Percentiles rank a stretch among this genome's conserved stretches.
phyloP scores from a whole-genome alignment of 2,797 vertebrate species.

The Trematomus bernacchii region DNA sequence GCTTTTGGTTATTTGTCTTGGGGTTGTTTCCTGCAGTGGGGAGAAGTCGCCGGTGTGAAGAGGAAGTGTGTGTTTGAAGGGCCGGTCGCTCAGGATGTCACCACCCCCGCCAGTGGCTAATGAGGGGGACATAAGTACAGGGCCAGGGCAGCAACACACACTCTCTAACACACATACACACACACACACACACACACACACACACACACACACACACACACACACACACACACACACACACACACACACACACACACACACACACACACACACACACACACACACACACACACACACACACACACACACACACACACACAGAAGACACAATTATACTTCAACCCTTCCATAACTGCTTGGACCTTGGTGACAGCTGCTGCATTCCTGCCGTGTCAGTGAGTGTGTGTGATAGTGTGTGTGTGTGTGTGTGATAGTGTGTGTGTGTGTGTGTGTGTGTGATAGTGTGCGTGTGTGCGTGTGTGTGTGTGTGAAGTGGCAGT shows the following conservation, averaged over 20 bases:
- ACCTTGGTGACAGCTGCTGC: too few species aligned
- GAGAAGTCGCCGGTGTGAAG: conserved; percentile 79
- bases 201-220: too few species aligned
- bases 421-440: too few species aligned
- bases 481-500: conserved; percentile 22
- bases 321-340: too few species aligned
- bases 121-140: conserved; percentile 80
- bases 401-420: conserved; percentile 6
- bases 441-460: conserved; percentile 18
- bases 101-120: conserved; percentile 83
- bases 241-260: conserved; percentile 31
- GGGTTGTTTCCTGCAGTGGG: conserved; percentile 70
- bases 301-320: conserved; percentile 29
- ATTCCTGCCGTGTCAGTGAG: neutral
- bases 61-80: conserved; percentile 86
- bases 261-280: conserved; percentile 30
- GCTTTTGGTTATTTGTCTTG: conserved; percentile 70
- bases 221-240: conserved; percentile 31
- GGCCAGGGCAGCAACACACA: conserved; percentile 39
- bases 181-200: conserved; percentile 32
- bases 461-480: too few species aligned
- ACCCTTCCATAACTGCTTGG: too few species aligned
- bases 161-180: conserved; percentile 27
- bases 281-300: conserved; percentile 32
- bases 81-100: conserved; percentile 87